These are phyloP conservation scores for Andrena trimmerana DNA, from an alignment of 2,888 invertebrate species.

Conservation along the genomic window DNA sequence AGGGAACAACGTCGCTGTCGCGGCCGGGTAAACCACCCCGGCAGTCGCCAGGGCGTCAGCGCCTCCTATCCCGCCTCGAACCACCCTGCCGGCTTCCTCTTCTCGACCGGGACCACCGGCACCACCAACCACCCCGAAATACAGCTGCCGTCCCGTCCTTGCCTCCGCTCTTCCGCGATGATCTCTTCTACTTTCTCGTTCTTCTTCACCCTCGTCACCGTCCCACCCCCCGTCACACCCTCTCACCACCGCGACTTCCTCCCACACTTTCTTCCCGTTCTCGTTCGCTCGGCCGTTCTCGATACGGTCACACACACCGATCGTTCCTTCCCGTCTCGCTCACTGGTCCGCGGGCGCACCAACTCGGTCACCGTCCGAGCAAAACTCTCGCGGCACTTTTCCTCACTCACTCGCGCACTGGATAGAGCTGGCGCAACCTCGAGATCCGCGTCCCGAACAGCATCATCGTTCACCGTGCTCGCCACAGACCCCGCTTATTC, in stretches of 20 bases:
- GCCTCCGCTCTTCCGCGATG: neutral
- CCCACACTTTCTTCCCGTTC: neutral
- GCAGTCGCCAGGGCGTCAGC: conserved; percentile 85
- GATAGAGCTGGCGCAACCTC: conserved; percentile 4
- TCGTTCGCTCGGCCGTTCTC: neutral
- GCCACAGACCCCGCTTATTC: too few species aligned
- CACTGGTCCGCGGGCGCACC: neutral
- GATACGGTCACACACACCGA: neutral
- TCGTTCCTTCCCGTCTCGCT: neutral
- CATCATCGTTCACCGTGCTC: conserved; percentile 13
- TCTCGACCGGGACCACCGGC: conserved; percentile 40
- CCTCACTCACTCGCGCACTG: conserved; percentile 67
- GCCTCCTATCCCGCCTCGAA: conserved; percentile 86
- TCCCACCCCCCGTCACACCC: neutral
- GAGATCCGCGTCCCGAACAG: conserved; percentile 7
- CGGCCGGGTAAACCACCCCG: conserved; percentile 85
- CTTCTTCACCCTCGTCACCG: neutral
- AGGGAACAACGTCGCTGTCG: conserved; percentile 86
- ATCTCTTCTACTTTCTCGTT: too few species aligned
- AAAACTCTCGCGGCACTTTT: conserved; percentile 22
- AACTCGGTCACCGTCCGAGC: conserved; percentile 1
- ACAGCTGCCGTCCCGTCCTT: neutral
- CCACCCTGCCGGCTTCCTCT: conserved; percentile 84
- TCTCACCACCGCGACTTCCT: neutral
- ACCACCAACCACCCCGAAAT: conserved; percentile 42